Evolutionary conservation across 2,113 vertebrate species (phyloP), one percentile per base, ranked within the genome.

Genomic region (Callithrix jacchus): DNA sequence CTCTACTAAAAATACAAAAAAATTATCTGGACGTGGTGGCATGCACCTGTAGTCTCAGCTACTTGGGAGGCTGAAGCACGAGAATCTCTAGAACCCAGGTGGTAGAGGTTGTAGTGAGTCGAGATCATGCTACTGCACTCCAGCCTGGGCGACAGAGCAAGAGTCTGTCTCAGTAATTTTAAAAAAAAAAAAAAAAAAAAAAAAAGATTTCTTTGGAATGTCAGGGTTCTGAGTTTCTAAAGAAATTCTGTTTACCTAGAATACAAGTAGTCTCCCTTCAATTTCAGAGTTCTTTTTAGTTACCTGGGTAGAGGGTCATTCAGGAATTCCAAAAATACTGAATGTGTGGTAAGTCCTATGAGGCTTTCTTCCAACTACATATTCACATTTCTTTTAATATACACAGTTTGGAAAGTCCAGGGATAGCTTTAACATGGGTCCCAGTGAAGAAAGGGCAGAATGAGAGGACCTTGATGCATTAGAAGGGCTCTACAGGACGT

Each of bases 231-330:
- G 61, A 88, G 81, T 92, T 96, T 96, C 64, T 85, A 56, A 94
- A 94, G 73, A 47, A 96, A 93, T 92, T 77, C 71, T 25, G 37
- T 89, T 89, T 40, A 87, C 52, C 49, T 56, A 85, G 45, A 35
- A 89, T 73, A 88, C 27, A 86, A 49, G 30, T 27, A 85, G n/a
- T 76, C 23, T 8, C 27, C 47, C 32, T 87, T 40, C 61, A 80
- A 84, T 61, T 94, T 87, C 42, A 91, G 56, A 87, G 70, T 91
- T 91, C 47, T 82, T 61, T 74, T 95, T 93, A 64, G 61, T 95
- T n/a, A 93, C 76, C 32, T 49, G 23, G 35, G 45, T 5, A 1
- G 49, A n/a, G 52, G 16, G 70, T 47, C 45, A 42, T 61, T 66
- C 66, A 83, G 93, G 76, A 93, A 93, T 73, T 87, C 17, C 49